Evolutionary conservation across 1,140 invertebrate species (phyloP), one percentile per base, ranked within the genome.

Genomic region (Anoplolepis gracilipes): DNA sequence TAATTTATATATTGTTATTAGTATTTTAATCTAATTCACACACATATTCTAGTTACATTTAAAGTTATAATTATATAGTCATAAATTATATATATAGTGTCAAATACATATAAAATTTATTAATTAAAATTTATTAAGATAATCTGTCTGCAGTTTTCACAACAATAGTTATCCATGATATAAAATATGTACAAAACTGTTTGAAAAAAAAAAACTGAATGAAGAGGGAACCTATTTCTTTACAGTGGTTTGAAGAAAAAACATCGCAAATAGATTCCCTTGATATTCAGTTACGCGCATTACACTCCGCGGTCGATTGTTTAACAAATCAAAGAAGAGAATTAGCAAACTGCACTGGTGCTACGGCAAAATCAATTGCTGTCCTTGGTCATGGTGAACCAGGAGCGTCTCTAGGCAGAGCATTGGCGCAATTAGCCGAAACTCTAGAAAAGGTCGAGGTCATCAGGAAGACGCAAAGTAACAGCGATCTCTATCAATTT

Each of bases 231-330:
- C 13, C 19, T 61, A 59, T 64, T 59, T 11, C 25, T 91, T 81
- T 89, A n/a, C 94, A 99, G 98, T 99, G 99, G 99, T 99, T 99
- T 95, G 99, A 99, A 93, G 99, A 99, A 93, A 99, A 98, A 92
- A 97, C 97, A 25, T 96, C 97, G 25, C 98, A 99, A 94, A 97
- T 99, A 75, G 99, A 99, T 91, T 97, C 97, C 62, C 95, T 99
- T 33, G 99, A 99, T 93, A 96, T 96, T 28, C 98, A 99, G 90
- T 95, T 99, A 39, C 96, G 98, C 55, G 98, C 99, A 90, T 95
- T 99, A 67, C 98, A 98, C 94, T 95, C 96, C 42, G 98, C 98
- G 88, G 97, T 99, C 72, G 99, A 99, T 94, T 96, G 97, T 6
- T 96, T 99, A 86, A 98, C 98, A 11, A 95, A 96, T 59, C 97